A percentile compares a stretch with the other conserved stretches of the same genome.
These are phyloP conservation scores for Pedetes capensis DNA, from an alignment of 2,113 vertebrate species.

Conservation along the genomic window DNA sequence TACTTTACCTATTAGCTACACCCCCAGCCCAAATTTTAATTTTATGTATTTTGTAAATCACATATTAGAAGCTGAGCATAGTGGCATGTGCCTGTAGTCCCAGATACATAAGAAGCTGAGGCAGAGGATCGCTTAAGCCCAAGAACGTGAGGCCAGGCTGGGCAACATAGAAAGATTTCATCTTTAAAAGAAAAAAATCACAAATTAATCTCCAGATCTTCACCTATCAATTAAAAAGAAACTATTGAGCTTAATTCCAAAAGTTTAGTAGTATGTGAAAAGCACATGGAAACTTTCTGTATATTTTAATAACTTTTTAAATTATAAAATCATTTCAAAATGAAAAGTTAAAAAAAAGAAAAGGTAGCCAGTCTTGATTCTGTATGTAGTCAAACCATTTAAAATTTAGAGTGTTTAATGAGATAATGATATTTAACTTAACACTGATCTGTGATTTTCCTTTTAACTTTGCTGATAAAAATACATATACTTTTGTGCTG, in stretches of 20 bases:
- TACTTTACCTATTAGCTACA: neutral
- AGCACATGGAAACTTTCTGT: neutral
- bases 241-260: neutral
- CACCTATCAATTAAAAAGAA: slow-evolving; percentile 21
- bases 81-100: neutral
- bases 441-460: neutral
- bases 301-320: neutral
- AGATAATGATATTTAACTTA: neutral
- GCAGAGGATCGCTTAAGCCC: neutral
- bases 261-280: neutral
- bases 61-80: neutral
- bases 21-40: neutral
- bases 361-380: neutral
- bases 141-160: neutral
- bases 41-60: neutral
- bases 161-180: neutral
- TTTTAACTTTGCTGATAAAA: neutral
- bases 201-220: neutral
- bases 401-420: neutral
- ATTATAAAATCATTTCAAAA: neutral
- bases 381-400: neutral
- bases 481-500: neutral
- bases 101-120: neutral
- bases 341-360: neutral
- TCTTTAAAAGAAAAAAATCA: neutral